Evolutionary conservation across 2,113 vertebrate species (phyloP).

Genomic region (Bubalus kerabau): DNA sequence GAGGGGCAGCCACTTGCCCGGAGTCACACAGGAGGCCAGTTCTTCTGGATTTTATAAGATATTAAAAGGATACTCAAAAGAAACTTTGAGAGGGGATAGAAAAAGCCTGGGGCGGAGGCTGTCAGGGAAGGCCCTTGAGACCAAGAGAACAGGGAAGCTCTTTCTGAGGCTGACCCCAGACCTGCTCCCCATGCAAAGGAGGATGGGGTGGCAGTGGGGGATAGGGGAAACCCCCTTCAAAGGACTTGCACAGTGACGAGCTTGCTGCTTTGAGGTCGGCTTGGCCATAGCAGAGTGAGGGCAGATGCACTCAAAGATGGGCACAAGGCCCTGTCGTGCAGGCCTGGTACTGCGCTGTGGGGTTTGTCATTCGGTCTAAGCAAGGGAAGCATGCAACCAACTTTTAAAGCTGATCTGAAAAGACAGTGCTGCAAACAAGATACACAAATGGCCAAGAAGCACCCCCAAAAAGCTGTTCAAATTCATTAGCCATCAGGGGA

Average conservation of each 20-base stretch:
- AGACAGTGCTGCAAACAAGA: background rate
- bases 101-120: background rate
- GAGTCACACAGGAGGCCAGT: background rate
- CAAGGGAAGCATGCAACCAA: background rate
- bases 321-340: accelerated
- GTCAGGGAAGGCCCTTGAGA: background rate
- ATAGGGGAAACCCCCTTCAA: background rate
- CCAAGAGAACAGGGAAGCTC: background rate
- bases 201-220: background rate
- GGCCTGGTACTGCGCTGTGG: background rate
- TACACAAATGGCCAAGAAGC: background rate
- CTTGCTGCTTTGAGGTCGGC: background rate
- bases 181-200: background rate
- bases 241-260: background rate
- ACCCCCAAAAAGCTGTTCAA: background rate
- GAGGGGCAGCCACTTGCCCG: background rate
- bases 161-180: background rate
- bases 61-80: background rate
- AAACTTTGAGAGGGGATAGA: background rate
- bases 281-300: background rate
- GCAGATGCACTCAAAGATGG: accelerated
- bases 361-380: background rate
- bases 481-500: background rate
- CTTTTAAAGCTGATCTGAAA: background rate
- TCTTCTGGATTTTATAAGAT: background rate